Conservation (phyloP, 2,113 vertebrate species). For the Phasianus colchicus region DNA sequence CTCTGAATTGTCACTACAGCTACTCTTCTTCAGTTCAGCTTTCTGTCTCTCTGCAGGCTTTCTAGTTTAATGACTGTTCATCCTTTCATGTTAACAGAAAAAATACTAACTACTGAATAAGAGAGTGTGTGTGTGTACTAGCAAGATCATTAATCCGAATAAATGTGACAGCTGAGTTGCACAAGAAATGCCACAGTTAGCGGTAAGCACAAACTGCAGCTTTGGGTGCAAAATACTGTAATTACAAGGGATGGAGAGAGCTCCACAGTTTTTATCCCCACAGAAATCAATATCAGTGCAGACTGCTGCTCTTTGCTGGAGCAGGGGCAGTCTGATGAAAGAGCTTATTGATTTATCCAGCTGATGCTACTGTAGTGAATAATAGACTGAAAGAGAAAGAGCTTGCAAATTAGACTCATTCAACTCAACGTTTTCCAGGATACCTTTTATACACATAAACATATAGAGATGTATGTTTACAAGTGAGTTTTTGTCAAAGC, state of each 20-base stretch:
- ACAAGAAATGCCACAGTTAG: constrained; percentile 60
- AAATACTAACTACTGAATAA: constrained; percentile 65
- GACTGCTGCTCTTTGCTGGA: constrained; percentile 63
- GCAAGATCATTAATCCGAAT: constrained; percentile 67
- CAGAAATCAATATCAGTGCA: constrained; percentile 70
- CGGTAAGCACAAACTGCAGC: constrained; percentile 65
- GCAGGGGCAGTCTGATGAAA: constrained; percentile 58
- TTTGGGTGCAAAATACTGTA: constrained; percentile 75
- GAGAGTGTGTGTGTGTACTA: constrained; percentile 19
- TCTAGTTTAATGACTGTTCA: constrained; percentile 65
- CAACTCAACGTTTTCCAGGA: constrained; percentile 38
- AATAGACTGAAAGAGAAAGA: constrained; percentile 63
- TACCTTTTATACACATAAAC: background rate
- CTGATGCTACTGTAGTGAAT: constrained; percentile 65
- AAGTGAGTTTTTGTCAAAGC: constrained; percentile 30
- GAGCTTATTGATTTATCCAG: constrained; percentile 72
- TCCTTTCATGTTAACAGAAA: constrained; percentile 48
- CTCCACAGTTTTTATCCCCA: constrained; percentile 69
- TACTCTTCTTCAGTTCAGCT: constrained; percentile 28
- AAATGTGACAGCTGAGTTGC: constrained; percentile 62
- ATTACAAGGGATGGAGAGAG: constrained; percentile 64
- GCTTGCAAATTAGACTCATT: constrained; percentile 60
- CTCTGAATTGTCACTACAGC: constrained; percentile 44
- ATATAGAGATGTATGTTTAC: background rate
- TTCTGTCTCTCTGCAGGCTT: constrained; percentile 45